Conservation (phyloP, 1,140 invertebrate species). For the Hylyphantes graminicola region DNA sequence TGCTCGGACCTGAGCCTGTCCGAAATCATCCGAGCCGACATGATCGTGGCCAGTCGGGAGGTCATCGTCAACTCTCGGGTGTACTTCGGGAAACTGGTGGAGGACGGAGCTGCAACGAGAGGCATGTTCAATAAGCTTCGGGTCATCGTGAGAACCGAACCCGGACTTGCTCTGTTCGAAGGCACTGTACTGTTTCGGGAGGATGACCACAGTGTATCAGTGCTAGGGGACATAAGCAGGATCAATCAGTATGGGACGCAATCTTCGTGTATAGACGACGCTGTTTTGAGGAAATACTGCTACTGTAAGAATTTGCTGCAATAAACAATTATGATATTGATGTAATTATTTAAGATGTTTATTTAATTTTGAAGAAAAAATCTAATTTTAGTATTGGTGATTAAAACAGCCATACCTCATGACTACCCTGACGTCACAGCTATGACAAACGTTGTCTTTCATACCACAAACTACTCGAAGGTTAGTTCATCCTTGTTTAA, state of each 20-base stretch:
- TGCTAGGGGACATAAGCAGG: conserved; percentile 75
- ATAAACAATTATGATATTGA: no score
- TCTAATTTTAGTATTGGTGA: no score
- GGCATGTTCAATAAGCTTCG: conserved; percentile 25
- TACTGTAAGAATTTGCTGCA: conserved; percentile 61
- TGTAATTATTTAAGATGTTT: no score
- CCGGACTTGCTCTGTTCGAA: conserved; percentile 81
- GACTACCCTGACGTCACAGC: no score
- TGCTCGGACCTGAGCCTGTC: conserved; percentile 1
- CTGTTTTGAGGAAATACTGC: conserved; percentile 77
- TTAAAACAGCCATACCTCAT: no score
- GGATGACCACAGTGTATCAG: conserved; percentile 64
- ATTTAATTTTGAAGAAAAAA: no score
- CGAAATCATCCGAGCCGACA: conserved; percentile 22
- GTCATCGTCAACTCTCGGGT: conserved; percentile 30
- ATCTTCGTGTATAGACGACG: conserved; percentile 80
- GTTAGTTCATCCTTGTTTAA: no score
- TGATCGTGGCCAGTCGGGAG: conserved; percentile 7
- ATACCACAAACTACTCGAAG: no score
- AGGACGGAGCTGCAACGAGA: conserved; percentile 8
- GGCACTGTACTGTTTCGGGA: conserved; percentile 72
- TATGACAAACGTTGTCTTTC: no score
- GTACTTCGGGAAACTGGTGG: conserved; percentile 7
- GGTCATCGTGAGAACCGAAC: conserved; percentile 74
- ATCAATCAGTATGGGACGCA: conserved; percentile 83